Base-by-base conservation (phyloP, 2,797 vertebrate genomes). In the Staurois parvus region DNA sequence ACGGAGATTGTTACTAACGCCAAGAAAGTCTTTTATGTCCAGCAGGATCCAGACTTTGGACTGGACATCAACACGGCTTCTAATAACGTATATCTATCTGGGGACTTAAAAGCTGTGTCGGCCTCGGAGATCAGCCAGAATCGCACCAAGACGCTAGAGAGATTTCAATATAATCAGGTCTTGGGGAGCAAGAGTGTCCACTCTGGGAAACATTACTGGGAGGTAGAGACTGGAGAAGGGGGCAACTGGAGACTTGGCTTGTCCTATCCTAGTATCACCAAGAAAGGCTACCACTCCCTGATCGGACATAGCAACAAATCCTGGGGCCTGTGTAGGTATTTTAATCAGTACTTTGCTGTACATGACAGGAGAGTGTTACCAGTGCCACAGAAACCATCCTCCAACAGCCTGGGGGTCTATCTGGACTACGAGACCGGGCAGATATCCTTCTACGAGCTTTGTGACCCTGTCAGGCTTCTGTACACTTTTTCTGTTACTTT, bases 201-300 rank as follows among this genome's bases (percentile, higher is more conserved):
- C 67, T 59, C 67, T 1, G 79, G 79, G 2, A 32, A 26, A 28
- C 68, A 81, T 62, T 81, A 72, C 68, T 72, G 69, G 45, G 79
- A 81, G 19, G 5, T 81, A 2, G 79, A 72, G 68, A 81, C 79
- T 0, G 26, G 68, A 37, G 68, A 26, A 15, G 24, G 42, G 0
- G 79, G 79, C 6, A 81, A 81, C n/a, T 81, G 79, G 79, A 81
- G 79, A 26, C 29, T 81, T 1, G 79, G 79, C 26, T 11, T 81
- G 68, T 19, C 30, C 32, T 81, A 59, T 40, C 24, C 68, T 32
- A 72, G 68, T 11, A 62, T 81, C 10, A n/a, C 79, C 2, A 17
- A 68, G 79, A 81, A 81, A 62, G 79, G 79, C 28, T 81, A 81
- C 45, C 68, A 37, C 48, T 72, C 79, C 21, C 68, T 72, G 1